These are phyloP conservation scores for Stegodyphus mimosarum DNA, from an alignment of 1,140 invertebrate genomes.

Conservation along the genomic window DNA sequence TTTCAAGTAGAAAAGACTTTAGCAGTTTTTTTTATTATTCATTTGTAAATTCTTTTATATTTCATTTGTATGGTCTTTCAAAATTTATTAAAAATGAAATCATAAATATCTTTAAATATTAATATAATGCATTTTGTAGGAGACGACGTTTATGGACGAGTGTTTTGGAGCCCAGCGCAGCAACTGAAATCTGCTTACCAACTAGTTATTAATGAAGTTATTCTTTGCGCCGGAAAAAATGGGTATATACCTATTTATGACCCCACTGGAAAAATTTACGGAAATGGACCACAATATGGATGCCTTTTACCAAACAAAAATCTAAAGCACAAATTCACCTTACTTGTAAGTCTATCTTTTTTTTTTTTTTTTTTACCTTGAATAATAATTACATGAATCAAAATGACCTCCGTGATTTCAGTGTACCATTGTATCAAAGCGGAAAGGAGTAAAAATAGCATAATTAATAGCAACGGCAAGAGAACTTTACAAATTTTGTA, in stretches of 20 bases:
- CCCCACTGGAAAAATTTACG: constrained; percentile 69
- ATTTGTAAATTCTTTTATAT: too few relatives aligned
- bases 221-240: constrained; percentile 70
- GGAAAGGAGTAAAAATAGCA: too few relatives aligned
- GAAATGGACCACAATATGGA: constrained; percentile 70
- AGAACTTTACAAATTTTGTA: too few relatives aligned
- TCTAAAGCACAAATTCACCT: constrained; percentile 69
- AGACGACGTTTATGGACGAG: constrained; percentile 70
- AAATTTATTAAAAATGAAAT: not conserved
- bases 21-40: too few relatives aligned
- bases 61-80: too few relatives aligned
- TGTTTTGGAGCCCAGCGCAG: constrained; percentile 70
- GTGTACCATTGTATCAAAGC: too few relatives aligned
- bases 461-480: too few relatives aligned
- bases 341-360: constrained; percentile 67
- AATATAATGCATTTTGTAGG: constrained; percentile 62
- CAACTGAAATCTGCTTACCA: constrained; percentile 69
- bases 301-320: constrained; percentile 69
- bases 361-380: not conserved
- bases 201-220: constrained; percentile 69
- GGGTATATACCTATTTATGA: constrained; percentile 71
- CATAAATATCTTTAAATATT: not conserved
- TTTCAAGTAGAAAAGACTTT: too few relatives aligned
- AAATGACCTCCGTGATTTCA: too few relatives aligned
- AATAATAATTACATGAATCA: too few relatives aligned